phyloP scores from a whole-genome alignment of 2,797 vertebrate species.

The Mormyrops attenuatus region DNA sequence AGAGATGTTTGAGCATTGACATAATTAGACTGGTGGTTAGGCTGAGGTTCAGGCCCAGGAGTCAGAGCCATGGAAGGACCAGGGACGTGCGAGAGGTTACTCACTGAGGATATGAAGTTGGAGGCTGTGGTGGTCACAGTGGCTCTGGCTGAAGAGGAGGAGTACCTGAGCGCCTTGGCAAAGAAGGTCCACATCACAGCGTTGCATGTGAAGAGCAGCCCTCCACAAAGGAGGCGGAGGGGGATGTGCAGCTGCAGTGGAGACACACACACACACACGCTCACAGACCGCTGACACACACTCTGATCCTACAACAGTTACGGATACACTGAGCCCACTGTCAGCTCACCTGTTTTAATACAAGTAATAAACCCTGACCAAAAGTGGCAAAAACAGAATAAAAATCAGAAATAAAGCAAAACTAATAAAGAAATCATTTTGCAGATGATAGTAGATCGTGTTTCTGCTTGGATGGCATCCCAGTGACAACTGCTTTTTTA shows the following conservation, averaged over 20 bases:
- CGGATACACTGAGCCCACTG: neutral
- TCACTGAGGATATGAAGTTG: constrained; percentile 86
- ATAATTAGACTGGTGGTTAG: neutral
- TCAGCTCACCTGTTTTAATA: neutral
- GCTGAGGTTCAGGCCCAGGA: neutral
- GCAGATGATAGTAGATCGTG: neutral
- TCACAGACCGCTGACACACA: neutral
- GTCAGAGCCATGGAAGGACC: neutral
- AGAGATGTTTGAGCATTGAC: neutral
- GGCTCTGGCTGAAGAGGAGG: constrained; percentile 77
- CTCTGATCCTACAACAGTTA: neutral
- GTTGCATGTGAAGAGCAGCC: constrained; percentile 70
- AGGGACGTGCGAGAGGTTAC: constrained; percentile 38
- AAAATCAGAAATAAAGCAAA: neutral
- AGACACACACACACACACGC: neutral
- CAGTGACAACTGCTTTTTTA: neutral
- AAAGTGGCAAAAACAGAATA: neutral
- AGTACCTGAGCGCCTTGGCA: constrained; percentile 79
- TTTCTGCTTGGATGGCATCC: neutral
- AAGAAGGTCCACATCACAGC: constrained; percentile 90
- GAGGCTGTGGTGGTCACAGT: constrained; percentile 80
- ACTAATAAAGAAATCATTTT: neutral
- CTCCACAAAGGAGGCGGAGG: constrained; percentile 62
- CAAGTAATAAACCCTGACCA: neutral
- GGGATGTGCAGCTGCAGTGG: constrained; percentile 65